A percentile compares a stretch with the other conserved stretches of the same genome.
Conservation (phyloP, 2,888 invertebrate species). For the Thereva nobilitata region DNA sequence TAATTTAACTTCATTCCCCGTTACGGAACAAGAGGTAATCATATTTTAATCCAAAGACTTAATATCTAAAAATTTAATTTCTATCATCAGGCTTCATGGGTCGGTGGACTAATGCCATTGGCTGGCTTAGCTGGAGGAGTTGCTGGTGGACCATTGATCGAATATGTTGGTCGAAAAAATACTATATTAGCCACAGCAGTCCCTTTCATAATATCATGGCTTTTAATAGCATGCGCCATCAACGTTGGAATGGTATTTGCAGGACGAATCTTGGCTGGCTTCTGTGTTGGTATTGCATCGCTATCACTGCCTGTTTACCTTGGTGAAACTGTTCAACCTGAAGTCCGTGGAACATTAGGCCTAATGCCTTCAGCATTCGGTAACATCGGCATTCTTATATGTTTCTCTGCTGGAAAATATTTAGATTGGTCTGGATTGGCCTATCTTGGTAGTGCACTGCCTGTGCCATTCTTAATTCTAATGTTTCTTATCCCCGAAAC, state of each 20-base stretch:
- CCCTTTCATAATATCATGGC: constrained; percentile 82
- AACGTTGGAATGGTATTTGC: constrained; percentile 74
- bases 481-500: constrained; percentile 90
- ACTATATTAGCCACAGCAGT: constrained; percentile 78
- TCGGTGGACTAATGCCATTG: constrained; percentile 85
- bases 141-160: constrained; percentile 83
- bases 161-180: constrained; percentile 76
- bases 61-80: constrained; percentile 14
- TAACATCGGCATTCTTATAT: constrained; percentile 75
- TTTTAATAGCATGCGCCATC: constrained; percentile 75
- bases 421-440: constrained; percentile 83
- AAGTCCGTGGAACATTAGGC: constrained; percentile 88
- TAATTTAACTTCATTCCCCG: constrained; percentile 62
- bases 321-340: constrained; percentile 90
- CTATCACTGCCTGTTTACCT: constrained; percentile 89
- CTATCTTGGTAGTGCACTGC: constrained; percentile 73
- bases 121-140: constrained; percentile 83
- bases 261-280: constrained; percentile 83
- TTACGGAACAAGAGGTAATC: constrained; percentile 68
- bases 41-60: background rate
- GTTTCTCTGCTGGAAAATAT: constrained; percentile 78
- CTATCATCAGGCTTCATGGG: constrained; percentile 76
- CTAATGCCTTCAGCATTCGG: constrained; percentile 85
- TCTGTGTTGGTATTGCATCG: constrained; percentile 85
- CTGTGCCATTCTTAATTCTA: constrained; percentile 76